A percentile compares a stretch with the other conserved stretches of the same genome.
Conservation (phyloP, 1,140 invertebrate genomes). For the Halictus rubicundus region DNA sequence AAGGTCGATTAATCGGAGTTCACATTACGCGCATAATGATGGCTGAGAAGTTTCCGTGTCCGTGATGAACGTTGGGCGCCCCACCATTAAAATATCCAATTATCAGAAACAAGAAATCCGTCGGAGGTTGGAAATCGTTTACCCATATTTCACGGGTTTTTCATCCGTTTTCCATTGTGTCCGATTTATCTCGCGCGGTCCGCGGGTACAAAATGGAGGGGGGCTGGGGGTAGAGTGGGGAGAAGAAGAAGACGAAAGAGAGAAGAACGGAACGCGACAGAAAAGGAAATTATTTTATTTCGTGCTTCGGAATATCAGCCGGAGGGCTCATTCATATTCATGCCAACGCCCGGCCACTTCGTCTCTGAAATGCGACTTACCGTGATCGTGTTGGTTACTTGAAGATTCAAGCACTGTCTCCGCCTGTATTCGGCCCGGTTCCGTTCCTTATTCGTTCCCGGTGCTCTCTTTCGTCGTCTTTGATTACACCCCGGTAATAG, state of each 20-base stretch:
- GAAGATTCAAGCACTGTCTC: conserved; percentile 55
- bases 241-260: not conserved
- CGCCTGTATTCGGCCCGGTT: conserved; percentile 37
- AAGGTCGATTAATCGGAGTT: too few relatives aligned
- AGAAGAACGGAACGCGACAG: conserved; percentile 25
- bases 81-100: too few relatives aligned
- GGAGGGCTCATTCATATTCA: conserved; percentile 73
- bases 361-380: conserved; percentile 60
- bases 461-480: conserved; percentile 36
- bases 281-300: conserved; percentile 72
- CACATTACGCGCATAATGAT: too few relatives aligned
- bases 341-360: conserved; percentile 65
- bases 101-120: too few relatives aligned
- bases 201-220: not conserved
- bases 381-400: conserved; percentile 54
- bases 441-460: conserved; percentile 48
- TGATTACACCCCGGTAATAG: not conserved
- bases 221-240: too few relatives aligned
- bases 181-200: not conserved
- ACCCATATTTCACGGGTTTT: not conserved
- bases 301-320: conserved; percentile 61
- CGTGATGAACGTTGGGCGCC: too few relatives aligned
- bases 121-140: not conserved
- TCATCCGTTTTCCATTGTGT: not conserved
- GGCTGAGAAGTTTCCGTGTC: too few relatives aligned